Evolutionary conservation across 23 tunicate species (phyloP).

Genomic region (Ascidia mentula): DNA sequence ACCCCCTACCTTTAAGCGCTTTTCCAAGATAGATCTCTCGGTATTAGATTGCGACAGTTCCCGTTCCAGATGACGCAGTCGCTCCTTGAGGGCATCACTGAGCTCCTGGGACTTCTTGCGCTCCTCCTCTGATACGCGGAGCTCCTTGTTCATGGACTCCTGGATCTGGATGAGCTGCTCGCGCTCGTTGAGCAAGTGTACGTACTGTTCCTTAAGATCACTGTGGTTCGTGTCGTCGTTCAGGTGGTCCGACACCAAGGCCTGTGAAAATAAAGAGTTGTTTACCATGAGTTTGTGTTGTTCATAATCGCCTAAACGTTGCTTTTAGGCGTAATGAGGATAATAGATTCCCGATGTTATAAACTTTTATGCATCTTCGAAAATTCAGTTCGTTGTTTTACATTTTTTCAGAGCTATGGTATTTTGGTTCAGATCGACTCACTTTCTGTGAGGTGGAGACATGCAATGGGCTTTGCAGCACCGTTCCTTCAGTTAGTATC

Average conservation of each 20-base stretch:
- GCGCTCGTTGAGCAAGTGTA: slow-evolving; percentile 72
- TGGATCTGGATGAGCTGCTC: slow-evolving; percentile 59
- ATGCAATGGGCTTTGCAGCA: neutral
- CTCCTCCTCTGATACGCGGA: slow-evolving; percentile 27
- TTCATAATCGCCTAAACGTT: too few relatives aligned
- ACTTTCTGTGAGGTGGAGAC: neutral
- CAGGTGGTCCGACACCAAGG: slow-evolving; percentile 67
- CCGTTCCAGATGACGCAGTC: slow-evolving; percentile 59
- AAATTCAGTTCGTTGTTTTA: too few relatives aligned
- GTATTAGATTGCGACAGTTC: slow-evolving; percentile 52
- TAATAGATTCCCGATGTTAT: too few relatives aligned
- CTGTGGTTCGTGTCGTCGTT: slow-evolving; percentile 47
- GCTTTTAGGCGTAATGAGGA: too few relatives aligned
- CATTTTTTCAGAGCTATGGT: too few relatives aligned
- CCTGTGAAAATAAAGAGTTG: slow-evolving; percentile 23
- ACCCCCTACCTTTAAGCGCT: slow-evolving; percentile 77
- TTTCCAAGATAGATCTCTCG: slow-evolving; percentile 65
- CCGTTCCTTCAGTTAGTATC: slow-evolving; percentile 3
- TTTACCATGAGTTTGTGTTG: neutral
- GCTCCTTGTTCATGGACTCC: slow-evolving; percentile 37
- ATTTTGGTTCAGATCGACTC: too few relatives aligned
- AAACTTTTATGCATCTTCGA: too few relatives aligned
- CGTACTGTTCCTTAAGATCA: slow-evolving; percentile 74
- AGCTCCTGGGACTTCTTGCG: slow-evolving; percentile 44
- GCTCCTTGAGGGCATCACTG: slow-evolving; percentile 52